Evolutionary conservation across 92 coral and sea anemone species (phyloP).

Genomic region (Bergia sp.): DNA sequence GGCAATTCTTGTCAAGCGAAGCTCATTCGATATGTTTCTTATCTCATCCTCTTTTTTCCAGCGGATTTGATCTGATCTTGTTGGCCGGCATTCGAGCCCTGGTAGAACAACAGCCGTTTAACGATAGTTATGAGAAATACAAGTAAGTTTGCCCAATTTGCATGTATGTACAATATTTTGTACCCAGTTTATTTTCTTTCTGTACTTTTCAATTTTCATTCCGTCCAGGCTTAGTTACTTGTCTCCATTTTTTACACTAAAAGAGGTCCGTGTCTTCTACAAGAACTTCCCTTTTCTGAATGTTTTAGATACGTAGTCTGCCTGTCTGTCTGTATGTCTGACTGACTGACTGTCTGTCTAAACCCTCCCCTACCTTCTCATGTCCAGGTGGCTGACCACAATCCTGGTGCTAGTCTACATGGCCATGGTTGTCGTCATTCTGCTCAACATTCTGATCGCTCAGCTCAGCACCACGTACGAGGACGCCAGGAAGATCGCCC

Average conservation of each 20-base stretch:
- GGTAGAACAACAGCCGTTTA: constrained; percentile 69
- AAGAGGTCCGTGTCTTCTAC: background rate
- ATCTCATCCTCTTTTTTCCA: background rate
- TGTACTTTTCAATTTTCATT: background rate
- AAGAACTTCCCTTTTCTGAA: background rate
- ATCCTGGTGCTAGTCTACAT: background rate
- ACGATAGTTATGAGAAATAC: constrained; percentile 48
- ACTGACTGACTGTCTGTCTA: too few species aligned
- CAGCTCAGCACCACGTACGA: constrained; percentile 79
- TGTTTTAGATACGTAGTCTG: background rate
- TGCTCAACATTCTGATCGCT: constrained; percentile 80
- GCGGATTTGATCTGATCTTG: constrained; percentile 68
- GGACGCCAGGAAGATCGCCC: constrained; percentile 74
- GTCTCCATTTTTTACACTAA: too few species aligned
- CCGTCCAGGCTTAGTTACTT: background rate
- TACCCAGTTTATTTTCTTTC: background rate
- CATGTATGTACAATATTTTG: background rate
- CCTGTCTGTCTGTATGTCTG: too few species aligned
- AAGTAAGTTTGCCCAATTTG: constrained; percentile 49
- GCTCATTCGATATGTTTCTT: too few species aligned
- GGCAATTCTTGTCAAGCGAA: too few species aligned
- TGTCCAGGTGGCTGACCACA: too few species aligned
- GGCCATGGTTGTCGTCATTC: constrained; percentile 59
- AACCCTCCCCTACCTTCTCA: too few species aligned
- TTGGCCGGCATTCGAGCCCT: constrained; percentile 73